Percentiles rank a stretch among this genome's conserved stretches.
Evolutionary conservation across 2,888 invertebrate species (phyloP).

Genomic region (Vesta saturnalis): DNA sequence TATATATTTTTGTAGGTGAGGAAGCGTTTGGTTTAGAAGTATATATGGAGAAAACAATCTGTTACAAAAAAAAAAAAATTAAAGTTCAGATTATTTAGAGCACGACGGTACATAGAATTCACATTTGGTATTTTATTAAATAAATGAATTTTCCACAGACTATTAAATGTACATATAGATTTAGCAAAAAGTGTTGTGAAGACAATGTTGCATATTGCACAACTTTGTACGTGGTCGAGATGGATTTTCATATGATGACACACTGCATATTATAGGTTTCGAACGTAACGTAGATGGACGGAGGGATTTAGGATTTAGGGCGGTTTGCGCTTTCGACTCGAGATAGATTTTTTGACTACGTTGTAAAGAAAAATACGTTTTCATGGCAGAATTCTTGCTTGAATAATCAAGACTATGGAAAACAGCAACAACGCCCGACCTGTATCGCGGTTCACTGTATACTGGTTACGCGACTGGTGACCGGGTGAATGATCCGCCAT

Average conservation of each 20-base stretch:
- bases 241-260: no score
- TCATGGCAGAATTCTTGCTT: neutral
- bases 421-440: neutral
- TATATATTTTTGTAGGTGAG: conserved; percentile 46
- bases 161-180: no score
- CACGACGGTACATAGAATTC: conserved; percentile 20
- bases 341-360: neutral
- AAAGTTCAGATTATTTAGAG: conserved; percentile 43
- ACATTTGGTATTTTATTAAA: conserved; percentile 25
- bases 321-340: neutral
- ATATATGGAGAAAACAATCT: conserved; percentile 40
- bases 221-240: conserved; percentile 9
- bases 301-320: neutral
- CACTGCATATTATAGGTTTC: neutral
- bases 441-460: neutral
- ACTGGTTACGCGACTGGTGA: neutral
- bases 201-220: conserved; percentile 10
- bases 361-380: neutral
- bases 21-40: conserved; percentile 20
- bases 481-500: neutral
- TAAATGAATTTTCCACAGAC: conserved; percentile 11
- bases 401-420: neutral
- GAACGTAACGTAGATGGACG: neutral
- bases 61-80: conserved; percentile 25
- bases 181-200: no score